Percentiles rank a stretch among this genome's conserved stretches.
Evolutionary conservation across 2,113 vertebrate genomes (phyloP).

Genomic region (Seriola aureovittata): DNA sequence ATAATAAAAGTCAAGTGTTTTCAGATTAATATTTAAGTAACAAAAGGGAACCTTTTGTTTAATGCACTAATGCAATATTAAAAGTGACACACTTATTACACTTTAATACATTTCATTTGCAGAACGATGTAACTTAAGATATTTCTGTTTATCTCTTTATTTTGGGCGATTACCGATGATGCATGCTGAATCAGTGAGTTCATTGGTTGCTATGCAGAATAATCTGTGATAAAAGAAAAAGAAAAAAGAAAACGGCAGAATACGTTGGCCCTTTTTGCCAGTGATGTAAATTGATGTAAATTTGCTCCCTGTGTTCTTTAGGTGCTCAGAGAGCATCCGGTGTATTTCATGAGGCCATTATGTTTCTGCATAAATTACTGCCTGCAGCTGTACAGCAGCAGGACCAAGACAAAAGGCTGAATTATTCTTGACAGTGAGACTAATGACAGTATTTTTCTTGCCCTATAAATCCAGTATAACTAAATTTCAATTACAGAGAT

Average conservation of each 20-base stretch:
- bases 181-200: too few relatives aligned
- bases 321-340: slow-evolving; percentile 22
- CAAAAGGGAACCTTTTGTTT: too few relatives aligned
- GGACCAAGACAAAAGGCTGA: slow-evolving; percentile 32
- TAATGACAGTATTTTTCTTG: slow-evolving; percentile 52
- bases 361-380: slow-evolving; percentile 47
- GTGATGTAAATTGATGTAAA: slow-evolving; percentile 50
- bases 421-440: slow-evolving; percentile 51
- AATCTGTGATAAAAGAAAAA: not conserved
- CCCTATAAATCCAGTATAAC: slow-evolving; percentile 36
- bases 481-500: slow-evolving; percentile 43
- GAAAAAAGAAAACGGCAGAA: not conserved
- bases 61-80: too few relatives aligned
- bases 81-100: too few relatives aligned
- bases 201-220: not conserved
- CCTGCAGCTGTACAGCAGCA: slow-evolving; percentile 54
- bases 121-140: not conserved
- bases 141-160: not conserved
- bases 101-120: too few relatives aligned
- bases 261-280: not conserved
- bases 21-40: too few relatives aligned
- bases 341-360: slow-evolving; percentile 44
- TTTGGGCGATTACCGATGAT: not conserved
- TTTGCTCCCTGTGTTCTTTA: slow-evolving; percentile 27
- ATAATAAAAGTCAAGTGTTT: too few relatives aligned